Evolutionary conservation across 1,140 invertebrate genomes (phyloP).

Genomic region (Heliconius congener): DNA sequence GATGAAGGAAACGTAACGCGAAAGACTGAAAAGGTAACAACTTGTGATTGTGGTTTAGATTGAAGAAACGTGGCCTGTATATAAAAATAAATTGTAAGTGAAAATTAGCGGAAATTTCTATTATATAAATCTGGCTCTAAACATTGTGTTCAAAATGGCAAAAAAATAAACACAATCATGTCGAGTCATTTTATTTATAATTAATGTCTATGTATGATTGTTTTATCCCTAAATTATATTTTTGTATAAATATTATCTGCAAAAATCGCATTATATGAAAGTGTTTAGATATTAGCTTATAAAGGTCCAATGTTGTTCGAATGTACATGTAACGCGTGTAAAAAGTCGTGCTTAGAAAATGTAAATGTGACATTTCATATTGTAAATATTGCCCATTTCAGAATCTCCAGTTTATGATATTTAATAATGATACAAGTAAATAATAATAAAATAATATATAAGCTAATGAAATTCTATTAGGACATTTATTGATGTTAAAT

Average conservation of each 20-base stretch:
- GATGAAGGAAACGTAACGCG: slow-evolving; percentile 50
- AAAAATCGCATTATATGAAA: slow-evolving; percentile 60
- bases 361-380: slow-evolving; percentile 37
- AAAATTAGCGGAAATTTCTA: slow-evolving; percentile 41
- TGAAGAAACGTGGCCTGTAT: slow-evolving; percentile 56
- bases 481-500: slow-evolving; percentile 17
- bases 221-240: slow-evolving; percentile 74
- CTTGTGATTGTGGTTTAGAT: slow-evolving; percentile 65
- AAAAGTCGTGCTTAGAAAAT: slow-evolving; percentile 41
- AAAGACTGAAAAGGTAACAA: slow-evolving; percentile 76
- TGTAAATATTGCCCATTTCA: slow-evolving; percentile 51
- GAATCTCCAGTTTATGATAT: slow-evolving; percentile 45
- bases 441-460: background rate
- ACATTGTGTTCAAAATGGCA: slow-evolving; percentile 61
- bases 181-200: slow-evolving; percentile 43
- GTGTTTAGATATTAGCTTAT: slow-evolving; percentile 62
- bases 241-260: slow-evolving; percentile 76
- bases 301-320: slow-evolving; percentile 66
- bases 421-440: background rate
- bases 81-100: slow-evolving; percentile 44
- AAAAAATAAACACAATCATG: slow-evolving; percentile 41
- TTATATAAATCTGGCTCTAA: slow-evolving; percentile 54
- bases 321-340: slow-evolving; percentile 42
- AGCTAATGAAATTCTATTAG: slow-evolving; percentile 3
- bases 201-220: slow-evolving; percentile 39